Evolutionary conservation across 2,888 invertebrate genomes (phyloP), one percentile per base, ranked within the genome.

Genomic region (Aphodius sticticus): DNA sequence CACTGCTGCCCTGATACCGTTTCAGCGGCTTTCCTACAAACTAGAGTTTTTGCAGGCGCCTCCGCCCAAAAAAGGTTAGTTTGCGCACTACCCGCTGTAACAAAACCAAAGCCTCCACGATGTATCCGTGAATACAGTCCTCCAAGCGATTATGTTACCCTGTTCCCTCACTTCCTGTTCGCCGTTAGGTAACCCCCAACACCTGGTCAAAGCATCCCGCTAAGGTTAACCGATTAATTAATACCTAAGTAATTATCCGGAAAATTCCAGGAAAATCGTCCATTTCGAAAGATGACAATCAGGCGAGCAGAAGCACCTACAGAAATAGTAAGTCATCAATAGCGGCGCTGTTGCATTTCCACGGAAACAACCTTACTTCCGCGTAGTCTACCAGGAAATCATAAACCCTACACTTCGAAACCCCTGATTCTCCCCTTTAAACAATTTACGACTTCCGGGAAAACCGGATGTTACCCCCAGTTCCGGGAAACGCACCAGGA

Each of bases 81-180:
- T 82, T 81, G 37, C 76, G 81, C 80, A 82, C 81, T 81, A 79
- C 37, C 78, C 70, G 26, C 74, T 79, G 74, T 77, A 76, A 77
- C 78, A 76, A 81, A 74, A 76, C 69, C 37, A 70, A 15, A 26
- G 2, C 16, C 72, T 77, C 79, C 38, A 5, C 53, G 53, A 53
- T n/a, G 69, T 70, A 16, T n/a, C 6, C 15, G 15, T 4, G 70
- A 14, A 38, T 38, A 37, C 74, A 76, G 76, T 74, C 74, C 78
- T 78, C 83, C 78, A 77, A 37, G 75, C 14, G 53, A 16, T 81
- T 77, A 80, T 88, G 86, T 72, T 78, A 74, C 84, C 87, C 88
- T 88, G 87, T 77, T 87, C 82, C 37, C n/a, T 79, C 78, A 87
- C 86, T 87, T 88, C 88, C 88, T 86, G 87, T 82, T 85, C 84